phyloP scores from a whole-genome alignment of 2,113 vertebrate genomes.

The Maccullochella peelii region DNA sequence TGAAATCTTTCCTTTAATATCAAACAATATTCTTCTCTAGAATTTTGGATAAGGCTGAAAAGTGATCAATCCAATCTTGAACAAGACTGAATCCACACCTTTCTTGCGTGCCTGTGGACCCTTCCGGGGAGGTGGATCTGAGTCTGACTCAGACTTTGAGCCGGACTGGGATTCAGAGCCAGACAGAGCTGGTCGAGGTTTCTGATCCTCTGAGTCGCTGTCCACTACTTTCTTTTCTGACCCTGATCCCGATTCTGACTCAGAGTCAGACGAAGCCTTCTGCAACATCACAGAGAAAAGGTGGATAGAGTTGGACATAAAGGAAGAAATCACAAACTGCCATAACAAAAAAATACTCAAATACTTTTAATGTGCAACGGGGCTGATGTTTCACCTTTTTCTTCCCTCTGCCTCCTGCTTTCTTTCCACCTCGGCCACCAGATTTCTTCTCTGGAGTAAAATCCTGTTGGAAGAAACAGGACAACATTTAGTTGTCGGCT shows the following conservation, averaged over 20 bases:
- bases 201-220: constrained; percentile 85
- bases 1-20: not conserved
- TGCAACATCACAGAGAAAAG: constrained; percentile 55
- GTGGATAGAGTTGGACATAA: not conserved
- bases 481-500: too few relatives aligned
- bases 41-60: not conserved
- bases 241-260: constrained; percentile 88
- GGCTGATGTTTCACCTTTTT: constrained; percentile 73
- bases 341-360: not conserved
- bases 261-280: constrained; percentile 87
- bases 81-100: constrained; percentile 78
- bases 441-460: constrained; percentile 95
- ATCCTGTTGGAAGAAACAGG: constrained; percentile 82
- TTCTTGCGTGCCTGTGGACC: constrained; percentile 88
- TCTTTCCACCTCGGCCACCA: constrained; percentile 80
- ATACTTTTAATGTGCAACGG: accelerated
- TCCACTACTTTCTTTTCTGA: constrained; percentile 82
- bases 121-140: constrained; percentile 90
- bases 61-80: not conserved
- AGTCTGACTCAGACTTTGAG: constrained; percentile 90
- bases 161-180: constrained; percentile 85
- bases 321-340: not conserved
- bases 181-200: constrained; percentile 84
- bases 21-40: not conserved
- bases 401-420: constrained; percentile 84